A percentile compares a stretch with the other conserved stretches of the same genome.
phyloP scores from a whole-genome alignment of 1,140 invertebrate genomes.

The Drosophila chauvacae region DNA sequence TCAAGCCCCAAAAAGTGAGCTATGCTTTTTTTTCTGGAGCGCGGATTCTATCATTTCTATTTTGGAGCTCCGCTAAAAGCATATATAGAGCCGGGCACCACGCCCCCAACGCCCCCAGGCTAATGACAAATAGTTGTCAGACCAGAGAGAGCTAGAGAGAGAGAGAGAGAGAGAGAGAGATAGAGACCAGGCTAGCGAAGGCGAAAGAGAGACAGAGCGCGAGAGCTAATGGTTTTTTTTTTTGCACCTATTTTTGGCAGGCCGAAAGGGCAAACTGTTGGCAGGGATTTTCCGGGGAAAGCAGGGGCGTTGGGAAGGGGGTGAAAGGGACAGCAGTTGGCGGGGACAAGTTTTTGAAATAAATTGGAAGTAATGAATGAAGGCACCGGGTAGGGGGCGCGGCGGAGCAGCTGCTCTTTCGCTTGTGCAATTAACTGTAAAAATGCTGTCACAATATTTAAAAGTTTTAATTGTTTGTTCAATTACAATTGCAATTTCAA shows the following conservation, averaged over 20 bases:
- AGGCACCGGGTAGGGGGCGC: background rate
- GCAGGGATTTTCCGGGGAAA: slow-evolving; percentile 6
- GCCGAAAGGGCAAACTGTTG: slow-evolving; percentile 32
- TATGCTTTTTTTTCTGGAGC: background rate
- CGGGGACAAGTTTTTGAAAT: slow-evolving; percentile 54
- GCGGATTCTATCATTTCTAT: background rate
- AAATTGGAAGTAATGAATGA: slow-evolving; percentile 71
- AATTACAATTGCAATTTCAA: slow-evolving; percentile 68
- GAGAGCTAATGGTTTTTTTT: slow-evolving; percentile 15
- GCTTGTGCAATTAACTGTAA: slow-evolving; percentile 77
- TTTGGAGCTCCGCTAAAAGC: slow-evolving; percentile 16
- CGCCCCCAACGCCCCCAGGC: slow-evolving; percentile 16
- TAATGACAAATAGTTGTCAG: slow-evolving; percentile 80
- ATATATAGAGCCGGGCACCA: slow-evolving; percentile 14
- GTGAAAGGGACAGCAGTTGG: background rate
- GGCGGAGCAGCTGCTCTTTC: slow-evolving; percentile 38
- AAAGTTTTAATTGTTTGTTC: slow-evolving; percentile 81
- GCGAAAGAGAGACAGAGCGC: background rate
- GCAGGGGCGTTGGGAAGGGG: background rate
- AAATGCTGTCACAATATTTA: slow-evolving; percentile 82
- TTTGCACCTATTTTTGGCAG: slow-evolving; percentile 43
- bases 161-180: background rate
- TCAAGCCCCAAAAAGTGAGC: background rate
- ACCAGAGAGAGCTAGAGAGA: slow-evolving; percentile 20
- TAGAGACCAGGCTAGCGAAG: too few relatives aligned